Percentiles rank a stretch among this genome's conserved stretches.
phyloP scores from a whole-genome alignment of 2,797 vertebrate species.

The Cuculus canorus region DNA sequence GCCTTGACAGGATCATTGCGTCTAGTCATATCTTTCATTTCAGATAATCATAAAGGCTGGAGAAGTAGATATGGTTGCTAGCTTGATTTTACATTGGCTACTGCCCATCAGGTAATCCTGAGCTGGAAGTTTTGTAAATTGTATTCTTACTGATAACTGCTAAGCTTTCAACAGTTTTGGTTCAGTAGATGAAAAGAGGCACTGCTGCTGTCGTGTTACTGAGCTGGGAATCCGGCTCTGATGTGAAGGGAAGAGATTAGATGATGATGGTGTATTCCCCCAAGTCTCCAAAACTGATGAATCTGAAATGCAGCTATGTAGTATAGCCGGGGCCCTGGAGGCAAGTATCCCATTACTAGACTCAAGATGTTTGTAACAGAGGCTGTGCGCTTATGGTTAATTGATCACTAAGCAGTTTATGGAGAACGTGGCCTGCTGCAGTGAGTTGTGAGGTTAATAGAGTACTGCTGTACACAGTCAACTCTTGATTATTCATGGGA shows the following conservation, averaged over 20 bases:
- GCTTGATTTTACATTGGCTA: neutral
- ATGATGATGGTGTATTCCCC: neutral
- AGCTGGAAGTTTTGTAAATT: neutral
- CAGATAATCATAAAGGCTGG: neutral
- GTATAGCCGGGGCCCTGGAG: neutral
- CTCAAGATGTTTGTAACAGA: neutral
- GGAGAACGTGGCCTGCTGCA: neutral
- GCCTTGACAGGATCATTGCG: neutral
- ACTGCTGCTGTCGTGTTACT: neutral
- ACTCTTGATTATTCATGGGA: neutral
- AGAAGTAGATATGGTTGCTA: neutral
- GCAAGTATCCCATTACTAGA: neutral
- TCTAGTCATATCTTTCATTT: neutral
- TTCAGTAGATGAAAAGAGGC: neutral
- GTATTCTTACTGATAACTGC: neutral
- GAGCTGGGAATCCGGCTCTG: neutral
- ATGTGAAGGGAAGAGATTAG: neutral
- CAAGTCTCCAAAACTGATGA: neutral
- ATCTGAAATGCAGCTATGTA: neutral
- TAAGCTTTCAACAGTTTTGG: neutral
- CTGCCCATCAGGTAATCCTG: neutral
- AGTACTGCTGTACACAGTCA: neutral
- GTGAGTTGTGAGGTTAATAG: neutral
- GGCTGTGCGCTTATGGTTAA: neutral
- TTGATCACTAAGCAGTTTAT: neutral